Conservation (phyloP, 2,888 invertebrate species). For the Oxyteleia sp. region DNA sequence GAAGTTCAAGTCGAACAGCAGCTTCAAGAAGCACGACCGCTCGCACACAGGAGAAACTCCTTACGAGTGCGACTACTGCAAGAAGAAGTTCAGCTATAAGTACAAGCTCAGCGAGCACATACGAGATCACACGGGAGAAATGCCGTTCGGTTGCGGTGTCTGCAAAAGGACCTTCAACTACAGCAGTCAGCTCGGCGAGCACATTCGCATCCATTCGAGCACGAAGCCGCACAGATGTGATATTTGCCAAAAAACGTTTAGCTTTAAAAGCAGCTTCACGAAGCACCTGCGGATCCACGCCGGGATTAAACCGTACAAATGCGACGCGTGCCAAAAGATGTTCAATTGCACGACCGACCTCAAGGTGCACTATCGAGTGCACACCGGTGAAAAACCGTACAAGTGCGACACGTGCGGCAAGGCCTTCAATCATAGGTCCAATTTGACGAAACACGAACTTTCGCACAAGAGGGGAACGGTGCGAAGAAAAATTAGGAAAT, state of each 20-base stretch:
- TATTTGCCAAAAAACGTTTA: constrained; percentile 2
- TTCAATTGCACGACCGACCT: neutral
- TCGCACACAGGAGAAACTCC: neutral
- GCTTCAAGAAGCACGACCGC: neutral
- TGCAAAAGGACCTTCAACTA: neutral
- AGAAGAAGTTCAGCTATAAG: neutral
- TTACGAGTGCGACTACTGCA: neutral
- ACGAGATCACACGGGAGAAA: neutral
- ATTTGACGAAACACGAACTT: neutral
- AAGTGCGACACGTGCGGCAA: neutral
- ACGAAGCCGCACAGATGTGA: neutral
- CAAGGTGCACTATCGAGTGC: neutral
- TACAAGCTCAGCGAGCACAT: neutral
- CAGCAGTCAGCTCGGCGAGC: neutral
- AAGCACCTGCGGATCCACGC: neutral
- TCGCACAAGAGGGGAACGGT: neutral
- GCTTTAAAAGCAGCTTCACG: neutral
- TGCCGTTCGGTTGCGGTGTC: neutral
- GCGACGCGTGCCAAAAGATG: neutral
- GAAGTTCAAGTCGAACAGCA: neutral
- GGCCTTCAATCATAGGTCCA: neutral
- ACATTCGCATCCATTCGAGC: neutral
- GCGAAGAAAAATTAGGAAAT: too few species aligned
- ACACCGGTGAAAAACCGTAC: neutral
- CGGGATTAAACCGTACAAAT: neutral